Evolutionary conservation across 2,888 invertebrate species (phyloP), one percentile per base, ranked within the genome.

Genomic region (Coenonympha arcania): DNA sequence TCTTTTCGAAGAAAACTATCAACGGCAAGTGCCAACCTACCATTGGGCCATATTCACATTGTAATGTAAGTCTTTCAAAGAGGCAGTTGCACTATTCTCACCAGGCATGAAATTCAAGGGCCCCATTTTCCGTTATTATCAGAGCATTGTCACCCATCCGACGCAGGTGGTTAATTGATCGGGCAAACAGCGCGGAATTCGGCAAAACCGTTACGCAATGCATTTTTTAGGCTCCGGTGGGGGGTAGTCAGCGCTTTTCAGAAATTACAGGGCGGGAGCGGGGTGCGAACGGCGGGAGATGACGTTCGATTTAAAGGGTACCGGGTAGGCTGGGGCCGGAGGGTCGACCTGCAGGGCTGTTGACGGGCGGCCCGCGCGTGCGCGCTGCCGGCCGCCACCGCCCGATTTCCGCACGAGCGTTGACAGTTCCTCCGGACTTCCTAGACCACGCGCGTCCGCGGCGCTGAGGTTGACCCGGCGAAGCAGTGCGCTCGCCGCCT

Each of bases 401-500:
- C 87, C 88, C 88, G 83, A 77, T 83, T 85, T 88, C 89, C 88
- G 89, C 84, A 82, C 85, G 79, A 79, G 79, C 88, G 87, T 86
- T 88, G 89, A 89, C 89, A 89, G 89, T 89, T 87, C 87, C 79
- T 83, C 81, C 76, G 80, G 80, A 78, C 79, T 84, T 87, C 87
- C 88, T 82, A 81, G 79, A 80, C 69, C 74, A 71, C 72, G 80
- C 81, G 85, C 76, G 82, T 83, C 72, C 76, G 75, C 74, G 79
- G 77, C 71, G 73, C 68, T 73, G 75, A 71, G 6, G 13, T 9
- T n/a, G 75, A 53, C 57, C 58, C 62, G 60, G 60, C 61, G 59
- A 60, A 45, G 57, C 58, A 56, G 59, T 58, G 55, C 50, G 60
- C 61, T 60, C 63, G 64, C 63, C 58, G 56, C 59, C 34, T 13